Conservation (phyloP, 2,888 invertebrate species). For the Ametastegia equiseti region DNA sequence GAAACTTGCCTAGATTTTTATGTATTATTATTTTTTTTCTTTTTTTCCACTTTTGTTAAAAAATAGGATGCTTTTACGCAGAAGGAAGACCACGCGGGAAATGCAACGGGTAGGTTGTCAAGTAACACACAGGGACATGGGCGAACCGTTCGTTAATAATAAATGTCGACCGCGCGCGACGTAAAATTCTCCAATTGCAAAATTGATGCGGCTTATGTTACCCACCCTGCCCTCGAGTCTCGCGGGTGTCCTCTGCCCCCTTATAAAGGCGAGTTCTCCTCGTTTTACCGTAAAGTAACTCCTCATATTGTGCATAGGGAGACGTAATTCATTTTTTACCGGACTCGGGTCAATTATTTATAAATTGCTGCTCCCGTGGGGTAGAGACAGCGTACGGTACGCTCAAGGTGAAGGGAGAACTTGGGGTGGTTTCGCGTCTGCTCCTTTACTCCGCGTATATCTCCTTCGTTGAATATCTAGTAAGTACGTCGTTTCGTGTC, state of each 20-base stretch:
- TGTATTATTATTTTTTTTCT: background rate
- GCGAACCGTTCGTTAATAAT: conserved; percentile 67
- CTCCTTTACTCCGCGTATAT: background rate
- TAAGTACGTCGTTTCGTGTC: background rate
- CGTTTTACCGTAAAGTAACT: conserved; percentile 74
- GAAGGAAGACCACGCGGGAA: background rate
- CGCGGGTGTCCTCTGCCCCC: conserved; percentile 61
- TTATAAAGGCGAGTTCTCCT: conserved; percentile 59
- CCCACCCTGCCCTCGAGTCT: conserved; percentile 66
- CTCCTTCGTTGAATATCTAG: background rate
- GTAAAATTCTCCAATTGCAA: conserved; percentile 76
- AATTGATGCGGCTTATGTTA: conserved; percentile 75
- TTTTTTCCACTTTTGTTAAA: conserved; percentile 19
- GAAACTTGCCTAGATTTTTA: background rate
- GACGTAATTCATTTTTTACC: conserved; percentile 76
- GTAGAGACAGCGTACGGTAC: background rate
- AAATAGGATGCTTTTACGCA: conserved; percentile 38
- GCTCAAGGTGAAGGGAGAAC: background rate
- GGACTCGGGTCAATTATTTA: conserved; percentile 76
- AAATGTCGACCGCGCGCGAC: conserved; percentile 70
- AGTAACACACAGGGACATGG: background rate
- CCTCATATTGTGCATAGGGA: conserved; percentile 75
- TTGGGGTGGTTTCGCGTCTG: background rate
- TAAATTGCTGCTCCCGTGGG: conserved; percentile 75
- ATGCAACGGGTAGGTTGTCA: background rate